Evolutionary conservation across 2,797 vertebrate species (phyloP).

Genomic region (Enteromius argenteus): DNA sequence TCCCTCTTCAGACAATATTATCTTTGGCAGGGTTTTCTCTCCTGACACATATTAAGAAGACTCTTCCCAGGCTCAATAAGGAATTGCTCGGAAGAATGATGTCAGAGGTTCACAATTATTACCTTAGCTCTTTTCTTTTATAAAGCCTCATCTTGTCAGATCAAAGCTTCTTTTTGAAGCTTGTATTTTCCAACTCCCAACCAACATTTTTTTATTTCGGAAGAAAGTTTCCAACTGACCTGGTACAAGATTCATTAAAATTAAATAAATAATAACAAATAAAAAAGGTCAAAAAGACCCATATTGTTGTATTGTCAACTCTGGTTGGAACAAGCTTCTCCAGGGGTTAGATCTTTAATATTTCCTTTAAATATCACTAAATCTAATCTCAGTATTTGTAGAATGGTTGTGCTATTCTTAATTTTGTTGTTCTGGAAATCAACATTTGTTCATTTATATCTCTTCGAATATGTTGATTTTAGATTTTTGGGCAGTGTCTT

Average conservation of each 20-base stretch:
- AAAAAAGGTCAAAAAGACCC: neutral
- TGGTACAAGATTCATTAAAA: neutral
- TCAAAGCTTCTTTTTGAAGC: conserved; percentile 47
- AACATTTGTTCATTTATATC: neutral
- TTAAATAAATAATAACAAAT: no score
- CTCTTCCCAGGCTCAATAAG: conserved; percentile 45
- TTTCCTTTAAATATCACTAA: neutral
- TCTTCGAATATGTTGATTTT: neutral
- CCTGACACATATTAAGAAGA: conserved; percentile 60
- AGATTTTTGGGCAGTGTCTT: neutral
- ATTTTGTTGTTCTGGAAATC: neutral
- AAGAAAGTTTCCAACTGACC: neutral
- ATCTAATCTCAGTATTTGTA: neutral
- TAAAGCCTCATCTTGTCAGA: conserved; percentile 28
- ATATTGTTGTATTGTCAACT: neutral
- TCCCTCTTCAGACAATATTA: conserved; percentile 71
- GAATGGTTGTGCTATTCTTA: neutral
- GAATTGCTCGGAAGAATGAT: conserved; percentile 29
- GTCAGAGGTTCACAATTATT: conserved; percentile 29
- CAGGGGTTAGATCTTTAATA: neutral
- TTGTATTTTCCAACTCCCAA: conserved; percentile 9
- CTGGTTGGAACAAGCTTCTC: neutral
- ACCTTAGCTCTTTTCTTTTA: conserved; percentile 34
- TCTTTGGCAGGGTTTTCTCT: conserved; percentile 71
- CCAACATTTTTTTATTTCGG: neutral